These are phyloP conservation scores for Lutraria rhynchaena DNA, from an alignment of 1,140 invertebrate species.

Conservation along the genomic window DNA sequence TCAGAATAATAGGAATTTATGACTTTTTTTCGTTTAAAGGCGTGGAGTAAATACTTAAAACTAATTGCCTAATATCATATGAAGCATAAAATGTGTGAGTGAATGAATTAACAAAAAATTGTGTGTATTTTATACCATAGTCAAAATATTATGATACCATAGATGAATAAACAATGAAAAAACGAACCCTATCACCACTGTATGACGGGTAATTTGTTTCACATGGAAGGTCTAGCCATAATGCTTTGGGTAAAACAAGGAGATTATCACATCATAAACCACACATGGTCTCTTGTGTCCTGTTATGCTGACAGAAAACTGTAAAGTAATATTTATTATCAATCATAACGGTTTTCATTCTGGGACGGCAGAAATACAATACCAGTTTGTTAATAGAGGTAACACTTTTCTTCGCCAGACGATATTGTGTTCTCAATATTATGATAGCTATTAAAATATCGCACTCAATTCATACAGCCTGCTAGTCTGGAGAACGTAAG, in stretches of 20 bases:
- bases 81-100: no score
- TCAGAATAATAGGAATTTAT: no score
- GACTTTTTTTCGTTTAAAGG: no score
- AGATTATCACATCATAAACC: constrained; percentile 30
- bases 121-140: no score
- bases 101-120: no score
- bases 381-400: constrained; percentile 26
- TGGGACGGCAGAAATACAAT: constrained; percentile 23
- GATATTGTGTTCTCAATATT: not conserved
- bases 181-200: not conserved
- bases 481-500: no score
- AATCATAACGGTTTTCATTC: constrained; percentile 7
- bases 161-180: not conserved
- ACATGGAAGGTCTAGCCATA: not conserved
- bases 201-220: constrained; percentile 31
- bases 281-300: not conserved
- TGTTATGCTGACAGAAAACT: constrained; percentile 28
- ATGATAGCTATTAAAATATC: no score
- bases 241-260: constrained; percentile 19
- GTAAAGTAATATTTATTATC: constrained; percentile 46
- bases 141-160: no score
- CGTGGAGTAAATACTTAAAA: no score
- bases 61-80: no score
- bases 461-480: no score
- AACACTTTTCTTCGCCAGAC: constrained; percentile 29